These are phyloP conservation scores for Mirza zaza DNA, from an alignment of 2,113 vertebrate genomes.

Conservation along the genomic window DNA sequence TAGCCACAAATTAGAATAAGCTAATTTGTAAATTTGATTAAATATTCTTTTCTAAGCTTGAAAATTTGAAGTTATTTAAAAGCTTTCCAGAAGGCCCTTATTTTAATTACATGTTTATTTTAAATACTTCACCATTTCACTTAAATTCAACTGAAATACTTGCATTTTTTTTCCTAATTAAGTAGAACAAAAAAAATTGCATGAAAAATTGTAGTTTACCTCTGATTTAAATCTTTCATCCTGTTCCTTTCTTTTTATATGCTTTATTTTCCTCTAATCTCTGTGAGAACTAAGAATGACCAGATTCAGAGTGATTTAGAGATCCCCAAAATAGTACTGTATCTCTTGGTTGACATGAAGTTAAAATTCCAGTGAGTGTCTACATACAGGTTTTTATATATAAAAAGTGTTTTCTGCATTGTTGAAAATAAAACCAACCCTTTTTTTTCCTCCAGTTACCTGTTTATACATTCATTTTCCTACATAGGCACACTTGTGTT, in stretches of 20 bases:
- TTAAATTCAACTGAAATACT: constrained; percentile 15
- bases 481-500: background rate
- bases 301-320: background rate
- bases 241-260: background rate
- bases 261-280: background rate
- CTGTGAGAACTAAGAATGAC: constrained; percentile 7
- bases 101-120: constrained; percentile 33
- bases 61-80: background rate
- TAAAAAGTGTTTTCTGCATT: constrained; percentile 21
- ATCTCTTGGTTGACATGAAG: background rate
- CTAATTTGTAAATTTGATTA: background rate
- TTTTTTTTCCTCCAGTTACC: background rate
- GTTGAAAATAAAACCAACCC: background rate
- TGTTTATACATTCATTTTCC: background rate
- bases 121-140: background rate
- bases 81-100: background rate
- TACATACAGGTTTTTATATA: background rate
- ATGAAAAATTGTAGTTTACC: background rate
- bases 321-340: background rate
- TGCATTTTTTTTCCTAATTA: constrained; percentile 18
- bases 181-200: constrained; percentile 7
- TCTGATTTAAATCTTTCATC: background rate
- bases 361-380: constrained; percentile 27
- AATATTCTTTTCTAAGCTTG: background rate
- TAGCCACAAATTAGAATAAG: background rate